Evolutionary conservation across 2,113 vertebrate species (phyloP), one percentile per base, ranked within the genome.

Genomic region (Steatornis caripensis): DNA sequence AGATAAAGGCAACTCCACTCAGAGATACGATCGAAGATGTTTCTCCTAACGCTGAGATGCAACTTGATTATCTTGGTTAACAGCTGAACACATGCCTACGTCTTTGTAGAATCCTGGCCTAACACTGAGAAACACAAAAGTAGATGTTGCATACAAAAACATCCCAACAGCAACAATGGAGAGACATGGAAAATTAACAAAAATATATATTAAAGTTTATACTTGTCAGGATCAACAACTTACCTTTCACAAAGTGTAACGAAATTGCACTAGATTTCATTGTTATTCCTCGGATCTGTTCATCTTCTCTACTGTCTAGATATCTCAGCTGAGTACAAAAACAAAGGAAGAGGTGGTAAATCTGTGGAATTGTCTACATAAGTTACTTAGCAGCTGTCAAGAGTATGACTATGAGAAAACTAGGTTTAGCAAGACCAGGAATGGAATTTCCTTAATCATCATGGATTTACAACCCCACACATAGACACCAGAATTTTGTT

Each of bases 221-320:
- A 53, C 41, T 29, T 29, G 30, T 32, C 53, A 79, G 26, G 22
- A 69, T 24, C 57, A 61, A 18, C 48, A 93, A 49, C 46, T 87
- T 95, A 99, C 99, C 98, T 48, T 96, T 71, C 7, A 91, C 87
- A 65, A 98, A 99, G 69, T 99, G 98, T 69, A 99, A 94, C 12
- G 99, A 99, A 96, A 99, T 99, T 39, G 99, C 99, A n/a, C 99
- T 99, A 65, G 99, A 99, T 84, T 99, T 99, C 99, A 99, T 99
- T 10, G 99, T 99, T 97, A 99, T 99, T 62, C 99, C 99, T 93
- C 99, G 95, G 81, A 99, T 51, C 98, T 99, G 99, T 29, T 99
- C 99, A 87, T 99, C 99, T 90, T 99, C 99, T 94, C 99, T 98
- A 94, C 99, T 99, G 97, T 99, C 99, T 80, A 99, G 97, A 64